phyloP scores from a whole-genome alignment of 2,888 invertebrate genomes.

The Enchytraeus crypticus region DNA sequence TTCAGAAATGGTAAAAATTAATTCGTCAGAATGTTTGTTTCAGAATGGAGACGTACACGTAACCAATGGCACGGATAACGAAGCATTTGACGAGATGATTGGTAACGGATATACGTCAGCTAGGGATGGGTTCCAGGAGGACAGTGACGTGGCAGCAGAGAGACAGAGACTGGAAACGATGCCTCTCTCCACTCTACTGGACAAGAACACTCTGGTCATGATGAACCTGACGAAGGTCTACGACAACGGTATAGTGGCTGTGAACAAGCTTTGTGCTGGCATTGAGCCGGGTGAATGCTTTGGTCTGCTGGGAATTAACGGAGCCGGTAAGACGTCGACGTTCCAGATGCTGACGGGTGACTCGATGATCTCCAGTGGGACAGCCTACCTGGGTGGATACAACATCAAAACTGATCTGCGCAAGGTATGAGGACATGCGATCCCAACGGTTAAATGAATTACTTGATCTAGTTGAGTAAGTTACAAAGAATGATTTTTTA shows the following conservation, averaged over 20 bases:
- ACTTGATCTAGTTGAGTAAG: too few relatives aligned
- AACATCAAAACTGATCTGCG: conserved; percentile 8
- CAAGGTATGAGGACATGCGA: too few relatives aligned
- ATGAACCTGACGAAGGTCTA: conserved; percentile 65
- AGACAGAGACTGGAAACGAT: conserved; percentile 39
- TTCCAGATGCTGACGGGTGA: conserved; percentile 71
- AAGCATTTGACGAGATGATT: too few relatives aligned
- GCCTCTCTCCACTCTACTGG: conserved; percentile 15
- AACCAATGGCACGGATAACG: too few relatives aligned
- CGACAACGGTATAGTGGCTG: conserved; percentile 63
- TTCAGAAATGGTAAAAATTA: too few relatives aligned
- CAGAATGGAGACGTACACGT: too few relatives aligned
- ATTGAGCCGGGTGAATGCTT: conserved; percentile 64
- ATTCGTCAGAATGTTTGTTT: too few relatives aligned
- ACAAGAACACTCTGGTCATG: conserved; percentile 54
- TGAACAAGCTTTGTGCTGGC: conserved; percentile 65
- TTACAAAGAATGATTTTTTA: too few relatives aligned
- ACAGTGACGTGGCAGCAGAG: conserved; percentile 47
- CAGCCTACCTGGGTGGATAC: conserved; percentile 59
- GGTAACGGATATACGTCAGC: too few relatives aligned
- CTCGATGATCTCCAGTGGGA: conserved; percentile 60
- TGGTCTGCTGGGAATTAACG: too few relatives aligned
- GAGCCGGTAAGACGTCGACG: conserved; percentile 60
- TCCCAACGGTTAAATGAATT: too few relatives aligned
- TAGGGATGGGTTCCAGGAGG: too few relatives aligned